A percentile compares a stretch with the other conserved stretches of the same genome.
Evolutionary conservation across 2,888 invertebrate genomes (phyloP).

Genomic region (Athripsodes cinereus): DNA sequence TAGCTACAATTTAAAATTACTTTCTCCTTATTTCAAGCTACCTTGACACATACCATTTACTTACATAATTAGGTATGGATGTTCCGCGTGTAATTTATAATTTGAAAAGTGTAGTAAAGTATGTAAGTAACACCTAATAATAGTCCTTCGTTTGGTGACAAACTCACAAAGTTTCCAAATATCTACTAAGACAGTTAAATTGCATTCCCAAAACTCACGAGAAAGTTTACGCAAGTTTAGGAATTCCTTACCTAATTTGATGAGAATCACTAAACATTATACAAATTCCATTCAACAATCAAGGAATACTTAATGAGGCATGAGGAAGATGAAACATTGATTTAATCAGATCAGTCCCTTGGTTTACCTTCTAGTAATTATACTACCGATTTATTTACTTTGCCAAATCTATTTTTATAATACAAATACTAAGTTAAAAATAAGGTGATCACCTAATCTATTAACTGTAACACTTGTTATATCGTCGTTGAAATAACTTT

Average conservation of each 20-base stretch:
- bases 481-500: too few relatives aligned
- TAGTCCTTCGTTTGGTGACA: conserved; percentile 26
- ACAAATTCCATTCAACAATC: conserved; percentile 18
- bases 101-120: conserved; percentile 7
- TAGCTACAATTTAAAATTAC: too few relatives aligned
- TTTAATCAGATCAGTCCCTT: conserved; percentile 3
- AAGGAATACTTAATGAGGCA: neutral
- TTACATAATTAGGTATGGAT: too few relatives aligned
- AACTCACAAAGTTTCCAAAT: conserved; percentile 27
- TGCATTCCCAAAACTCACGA: conserved; percentile 26
- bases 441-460: too few relatives aligned
- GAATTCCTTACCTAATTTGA: conserved; percentile 27
- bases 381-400: neutral
- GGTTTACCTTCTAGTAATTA: neutral
- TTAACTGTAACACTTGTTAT: too few relatives aligned
- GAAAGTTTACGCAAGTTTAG: conserved; percentile 22
- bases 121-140: conserved; percentile 15
- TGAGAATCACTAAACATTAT: conserved; percentile 27
- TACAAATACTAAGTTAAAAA: too few relatives aligned
- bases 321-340: conserved; percentile 1
- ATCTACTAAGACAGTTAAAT: conserved; percentile 28
- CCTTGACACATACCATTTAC: too few relatives aligned
- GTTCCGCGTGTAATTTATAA: neutral
- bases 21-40: too few relatives aligned
- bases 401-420: too few relatives aligned